These are phyloP conservation scores for Mnemiopsis leidyi DNA, from an alignment of 37 sponge, comb jelly and placozoan species.

Conservation along the genomic window DNA sequence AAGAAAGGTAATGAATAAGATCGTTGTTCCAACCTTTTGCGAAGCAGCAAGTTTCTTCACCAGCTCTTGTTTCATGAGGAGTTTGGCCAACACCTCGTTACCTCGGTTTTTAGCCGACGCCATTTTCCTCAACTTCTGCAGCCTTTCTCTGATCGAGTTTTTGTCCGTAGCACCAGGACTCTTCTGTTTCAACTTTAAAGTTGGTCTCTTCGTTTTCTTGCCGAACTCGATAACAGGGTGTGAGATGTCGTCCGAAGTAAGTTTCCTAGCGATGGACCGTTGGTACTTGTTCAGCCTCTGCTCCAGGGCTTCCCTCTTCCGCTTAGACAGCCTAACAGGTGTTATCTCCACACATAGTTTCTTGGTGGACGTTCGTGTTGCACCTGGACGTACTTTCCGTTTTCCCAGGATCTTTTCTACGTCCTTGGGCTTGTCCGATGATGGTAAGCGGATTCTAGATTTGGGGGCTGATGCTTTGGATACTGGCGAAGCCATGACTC, in stretches of 20 bases:
- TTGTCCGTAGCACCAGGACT: neutral
- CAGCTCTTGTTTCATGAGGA: slow-evolving; percentile 52
- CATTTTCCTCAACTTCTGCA: slow-evolving; percentile 59
- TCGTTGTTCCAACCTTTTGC: neutral
- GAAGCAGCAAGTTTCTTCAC: slow-evolving; percentile 45
- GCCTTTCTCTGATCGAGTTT: slow-evolving; percentile 43
- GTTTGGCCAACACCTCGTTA: slow-evolving; percentile 42
- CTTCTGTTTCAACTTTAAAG: slow-evolving; percentile 47
- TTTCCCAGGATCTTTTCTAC: slow-evolving; percentile 39
- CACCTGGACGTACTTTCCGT: neutral
- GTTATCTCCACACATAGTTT: slow-evolving; percentile 38
- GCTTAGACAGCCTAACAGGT: slow-evolving; percentile 7
- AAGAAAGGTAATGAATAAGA: too few species aligned
- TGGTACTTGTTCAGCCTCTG: neutral
- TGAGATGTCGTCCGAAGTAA: slow-evolving; percentile 18
- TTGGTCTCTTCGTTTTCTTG: slow-evolving; percentile 18
- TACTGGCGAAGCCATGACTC: neutral
- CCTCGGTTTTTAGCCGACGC: slow-evolving; percentile 56
- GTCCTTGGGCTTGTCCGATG: neutral
- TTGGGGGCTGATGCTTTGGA: neutral
- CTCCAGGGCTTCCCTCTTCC: slow-evolving; percentile 42
- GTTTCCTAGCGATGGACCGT: neutral
- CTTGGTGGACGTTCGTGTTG: neutral
- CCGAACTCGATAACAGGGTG: neutral
- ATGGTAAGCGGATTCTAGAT: neutral